Percentiles rank a stretch among this genome's conserved stretches.
Evolutionary conservation across 2,888 invertebrate species (phyloP).

Genomic region (Bombyx huttoni): DNA sequence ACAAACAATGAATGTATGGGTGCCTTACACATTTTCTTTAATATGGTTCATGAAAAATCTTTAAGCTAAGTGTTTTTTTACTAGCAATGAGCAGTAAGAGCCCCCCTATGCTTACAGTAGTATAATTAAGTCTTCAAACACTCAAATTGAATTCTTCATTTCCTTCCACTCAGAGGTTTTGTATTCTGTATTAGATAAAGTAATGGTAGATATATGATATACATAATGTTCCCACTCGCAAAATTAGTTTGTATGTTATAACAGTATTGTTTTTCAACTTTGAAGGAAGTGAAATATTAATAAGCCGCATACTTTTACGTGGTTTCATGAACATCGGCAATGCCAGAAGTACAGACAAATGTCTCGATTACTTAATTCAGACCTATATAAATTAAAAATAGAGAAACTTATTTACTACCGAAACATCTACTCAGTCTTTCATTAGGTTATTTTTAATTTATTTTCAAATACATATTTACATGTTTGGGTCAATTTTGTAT

Average conservation of each 20-base stretch:
- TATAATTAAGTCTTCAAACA: too few relatives aligned
- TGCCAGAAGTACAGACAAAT: too few relatives aligned
- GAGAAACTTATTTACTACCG: not conserved
- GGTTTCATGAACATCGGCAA: too few relatives aligned
- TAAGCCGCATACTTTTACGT: too few relatives aligned
- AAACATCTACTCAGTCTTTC: not conserved
- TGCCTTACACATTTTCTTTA: too few relatives aligned
- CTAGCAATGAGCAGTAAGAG: too few relatives aligned
- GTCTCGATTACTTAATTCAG: too few relatives aligned
- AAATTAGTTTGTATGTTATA: not conserved
- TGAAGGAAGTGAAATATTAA: too few relatives aligned
- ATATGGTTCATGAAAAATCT: too few relatives aligned
- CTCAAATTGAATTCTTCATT: not conserved
- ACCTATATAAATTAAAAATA: not conserved
- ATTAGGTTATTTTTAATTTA: not conserved
- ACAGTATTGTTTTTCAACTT: not conserved
- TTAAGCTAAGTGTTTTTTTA: too few relatives aligned
- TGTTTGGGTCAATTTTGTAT: not conserved
- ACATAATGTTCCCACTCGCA: not conserved
- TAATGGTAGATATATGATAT: not conserved
- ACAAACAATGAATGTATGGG: too few relatives aligned
- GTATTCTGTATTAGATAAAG: not conserved
- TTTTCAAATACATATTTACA: not conserved
- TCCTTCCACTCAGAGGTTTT: not conserved
- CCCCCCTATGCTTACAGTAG: too few relatives aligned